A percentile compares a stretch with the other conserved stretches of the same genome.
Conservation (phyloP, 2,113 vertebrate genomes). For the Hemiscyllium ocellatum region DNA sequence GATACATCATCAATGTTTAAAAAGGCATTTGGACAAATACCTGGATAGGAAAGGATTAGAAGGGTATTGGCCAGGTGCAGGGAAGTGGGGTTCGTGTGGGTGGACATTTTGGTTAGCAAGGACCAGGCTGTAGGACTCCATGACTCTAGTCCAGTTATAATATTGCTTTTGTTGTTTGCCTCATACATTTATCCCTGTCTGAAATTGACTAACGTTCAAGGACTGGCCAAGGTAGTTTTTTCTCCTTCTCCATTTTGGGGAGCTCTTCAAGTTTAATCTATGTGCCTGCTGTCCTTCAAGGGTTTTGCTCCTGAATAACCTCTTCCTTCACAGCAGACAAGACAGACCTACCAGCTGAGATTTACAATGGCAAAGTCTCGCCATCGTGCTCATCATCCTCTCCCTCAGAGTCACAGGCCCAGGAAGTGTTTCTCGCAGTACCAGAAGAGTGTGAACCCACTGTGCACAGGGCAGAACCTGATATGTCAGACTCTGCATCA, state of each 20-base stretch:
- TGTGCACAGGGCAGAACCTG: not conserved
- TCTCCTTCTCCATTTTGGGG: not conserved
- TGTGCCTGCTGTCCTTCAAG: not conserved
- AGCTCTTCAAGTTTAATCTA: not conserved
- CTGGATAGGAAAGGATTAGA: too few species aligned
- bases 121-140: too few species aligned
- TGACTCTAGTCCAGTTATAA: too few species aligned
- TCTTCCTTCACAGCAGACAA: not conserved
- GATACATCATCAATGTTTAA: too few species aligned
- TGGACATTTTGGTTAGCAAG: too few species aligned
- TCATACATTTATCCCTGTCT: not conserved
- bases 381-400: not conserved
- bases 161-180: not conserved
- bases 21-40: too few species aligned
- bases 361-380: conserved; percentile 29
- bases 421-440: not conserved
- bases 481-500: not conserved
- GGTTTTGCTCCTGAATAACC: not conserved
- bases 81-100: too few species aligned
- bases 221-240: not conserved
- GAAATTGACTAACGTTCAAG: not conserved
- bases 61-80: too few species aligned
- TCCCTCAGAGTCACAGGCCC: conserved; percentile 16
- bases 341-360: not conserved
- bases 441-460: conserved; percentile 34